Conservation (phyloP, 1,140 invertebrate genomes). For the Bombus huntii region DNA sequence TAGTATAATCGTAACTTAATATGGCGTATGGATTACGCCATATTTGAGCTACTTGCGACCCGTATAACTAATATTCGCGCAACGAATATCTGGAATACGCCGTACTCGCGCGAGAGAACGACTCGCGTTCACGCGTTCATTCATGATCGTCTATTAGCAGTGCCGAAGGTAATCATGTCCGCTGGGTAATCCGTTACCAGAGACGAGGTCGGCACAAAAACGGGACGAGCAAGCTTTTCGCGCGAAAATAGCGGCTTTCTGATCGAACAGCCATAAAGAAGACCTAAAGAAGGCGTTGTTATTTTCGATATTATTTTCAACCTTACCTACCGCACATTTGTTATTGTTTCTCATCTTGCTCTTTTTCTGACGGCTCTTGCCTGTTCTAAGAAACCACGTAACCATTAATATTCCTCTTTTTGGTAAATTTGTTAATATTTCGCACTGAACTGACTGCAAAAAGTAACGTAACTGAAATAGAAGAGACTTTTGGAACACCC, state of each 20-base stretch:
- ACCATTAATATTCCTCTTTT: neutral
- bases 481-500: neutral
- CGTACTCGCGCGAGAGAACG: neutral
- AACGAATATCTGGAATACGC: neutral
- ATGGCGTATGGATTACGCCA: neutral
- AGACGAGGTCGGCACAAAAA: constrained; percentile 17
- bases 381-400: neutral
- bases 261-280: neutral
- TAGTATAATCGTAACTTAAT: neutral
- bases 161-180: constrained; percentile 40
- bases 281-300: neutral
- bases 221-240: constrained; percentile 1
- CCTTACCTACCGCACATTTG: neutral
- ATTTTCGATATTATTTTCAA: neutral
- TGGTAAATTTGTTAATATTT: neutral
- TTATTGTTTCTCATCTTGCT: neutral
- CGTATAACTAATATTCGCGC: constrained; percentile 15
- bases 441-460: neutral
- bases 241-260: constrained; percentile 11
- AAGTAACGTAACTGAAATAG: neutral
- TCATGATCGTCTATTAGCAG: constrained; percentile 43
- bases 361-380: neutral
- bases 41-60: constrained; percentile 11
- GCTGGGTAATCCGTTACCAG: constrained; percentile 29
- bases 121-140: constrained; percentile 39